Conservation (phyloP, 1,140 invertebrate genomes). For the Lepidurus apus region DNA sequence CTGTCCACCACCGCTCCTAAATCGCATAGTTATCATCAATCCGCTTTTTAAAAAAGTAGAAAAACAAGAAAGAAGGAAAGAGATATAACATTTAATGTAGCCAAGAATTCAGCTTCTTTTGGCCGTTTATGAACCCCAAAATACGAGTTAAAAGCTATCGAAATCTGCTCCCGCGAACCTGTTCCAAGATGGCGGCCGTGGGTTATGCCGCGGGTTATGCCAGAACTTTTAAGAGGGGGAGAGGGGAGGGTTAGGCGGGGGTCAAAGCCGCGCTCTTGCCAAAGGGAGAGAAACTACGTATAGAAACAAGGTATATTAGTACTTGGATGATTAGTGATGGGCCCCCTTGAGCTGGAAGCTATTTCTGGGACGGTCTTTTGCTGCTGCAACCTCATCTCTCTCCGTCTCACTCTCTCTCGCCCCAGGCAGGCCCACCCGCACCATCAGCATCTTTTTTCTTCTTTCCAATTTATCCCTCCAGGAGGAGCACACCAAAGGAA, state of each 20-base stretch:
- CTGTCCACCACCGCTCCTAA: neutral
- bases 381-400: neutral
- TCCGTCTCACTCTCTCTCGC: neutral
- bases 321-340: slow-evolving; percentile 21
- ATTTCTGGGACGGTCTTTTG: slow-evolving; percentile 5
- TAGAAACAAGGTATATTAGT: slow-evolving; percentile 1
- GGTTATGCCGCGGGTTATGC: too few species aligned
- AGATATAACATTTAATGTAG: too few species aligned
- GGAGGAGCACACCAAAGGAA: neutral
- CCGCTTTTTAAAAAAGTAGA: too few species aligned
- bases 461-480: neutral
- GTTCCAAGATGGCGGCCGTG: too few species aligned
- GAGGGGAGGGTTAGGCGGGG: too few species aligned
- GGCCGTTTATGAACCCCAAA: too few species aligned
- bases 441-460: neutral
- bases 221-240: too few species aligned
- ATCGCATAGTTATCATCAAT: too few species aligned
- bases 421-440: neutral
- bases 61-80: too few species aligned
- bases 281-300: neutral
- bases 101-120: too few species aligned
- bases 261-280: neutral
- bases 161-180: too few species aligned
- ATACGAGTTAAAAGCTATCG: too few species aligned
- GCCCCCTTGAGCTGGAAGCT: neutral